Base-by-base conservation (phyloP, 2,113 vertebrate species). In the Cardinalis cardinalis region DNA sequence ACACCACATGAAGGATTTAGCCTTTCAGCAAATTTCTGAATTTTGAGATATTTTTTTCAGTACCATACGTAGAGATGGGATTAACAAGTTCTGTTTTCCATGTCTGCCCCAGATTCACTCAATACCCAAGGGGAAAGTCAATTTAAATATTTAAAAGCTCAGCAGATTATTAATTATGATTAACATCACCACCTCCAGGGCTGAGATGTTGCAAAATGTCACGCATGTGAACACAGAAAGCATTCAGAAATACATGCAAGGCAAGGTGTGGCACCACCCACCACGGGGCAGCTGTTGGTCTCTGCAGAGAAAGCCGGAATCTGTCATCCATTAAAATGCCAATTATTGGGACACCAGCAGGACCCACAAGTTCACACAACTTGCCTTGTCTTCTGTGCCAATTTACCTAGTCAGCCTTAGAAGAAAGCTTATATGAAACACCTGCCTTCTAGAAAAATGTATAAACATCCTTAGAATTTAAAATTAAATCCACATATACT, bases 101-200 rank as follows among this genome's bases (percentile, higher is more conserved):
- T 5, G 49, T 76, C 65, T 68, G 90, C 28, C 72, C 76, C 61
- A 86, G 60, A 93, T 86, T 93, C 58, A 61, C 49, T 74, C 69
- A 60, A 36, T 19, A 86, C 43, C 92, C 88, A 38, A 44, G 32
- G 65, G 76, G 52, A 91, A 94, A 93, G 61, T 60, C 12, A 49
- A 81, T 77, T 80, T 90, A 64, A 91, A 88, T 89, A 91, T 77
- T 78, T 77, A 74, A 64, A 84, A 75, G 12, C 14, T 85, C 64
- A 76, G 87, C 14, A 89, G 87, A 95, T 89, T 61, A 93, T 85
- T 83, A 93, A 92, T 91, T 73, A 64, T 60, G 81, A 94, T 89
- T 82, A 93, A 56, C 68, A 92, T 40, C 52, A 87, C 19, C 51
- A 82, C 89, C 93, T 83, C 41, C 74, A 51, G 92, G 84, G 87